Base-by-base conservation (phyloP, 35 echinoderm and acorn worm species). In the Ptychodera flava region DNA sequence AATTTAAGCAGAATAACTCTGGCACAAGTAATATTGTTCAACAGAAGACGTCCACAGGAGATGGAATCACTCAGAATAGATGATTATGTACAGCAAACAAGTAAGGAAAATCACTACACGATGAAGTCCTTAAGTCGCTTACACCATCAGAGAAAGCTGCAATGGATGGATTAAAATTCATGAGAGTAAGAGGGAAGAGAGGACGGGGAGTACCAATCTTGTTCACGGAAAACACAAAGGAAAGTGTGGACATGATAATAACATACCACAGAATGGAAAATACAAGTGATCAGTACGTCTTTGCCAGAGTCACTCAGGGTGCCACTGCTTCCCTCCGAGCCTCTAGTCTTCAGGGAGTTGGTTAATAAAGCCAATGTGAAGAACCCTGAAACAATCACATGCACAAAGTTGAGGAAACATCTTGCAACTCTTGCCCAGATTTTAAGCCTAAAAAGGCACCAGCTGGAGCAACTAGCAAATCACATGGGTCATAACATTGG, bases 31-130 rank as follows among this genome's bases (percentile, higher is more conserved):
- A 90, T 93, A 22, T 28, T 86, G n/a, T 93, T 85, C 34, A 93
- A 93, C 34, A 35, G 91, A 27, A 83, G 87, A 34, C 81, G 83
- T 33, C 91, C 91, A 31, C 76, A 79, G 52, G 91, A 93, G 32
- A 85, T 93, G 2, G 82, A 93, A 32, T 77, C 64, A 0, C 82
- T 89, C 0, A 82, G 38, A 12, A 36, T 89, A 0, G 28, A 30
- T 0, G 81, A 92, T n/a, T 92, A 88, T 35, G n/a, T 75, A 0
- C 32, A 89, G 16, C 30, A 88, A 37, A 85, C 34, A 15, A 79
- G 76, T 31, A 53, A 78, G 35, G 77, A 33, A 33, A 78, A 81
- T 52, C 32, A 1, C 35, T 93, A 1, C 87, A 93, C 10, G 91
- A 93, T 29, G 87, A 89, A 35, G 83, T 89, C 0, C n/a, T n/a